phyloP scores from a whole-genome alignment of 2,113 vertebrate species.

The Pygathrix nemaeus region DNA sequence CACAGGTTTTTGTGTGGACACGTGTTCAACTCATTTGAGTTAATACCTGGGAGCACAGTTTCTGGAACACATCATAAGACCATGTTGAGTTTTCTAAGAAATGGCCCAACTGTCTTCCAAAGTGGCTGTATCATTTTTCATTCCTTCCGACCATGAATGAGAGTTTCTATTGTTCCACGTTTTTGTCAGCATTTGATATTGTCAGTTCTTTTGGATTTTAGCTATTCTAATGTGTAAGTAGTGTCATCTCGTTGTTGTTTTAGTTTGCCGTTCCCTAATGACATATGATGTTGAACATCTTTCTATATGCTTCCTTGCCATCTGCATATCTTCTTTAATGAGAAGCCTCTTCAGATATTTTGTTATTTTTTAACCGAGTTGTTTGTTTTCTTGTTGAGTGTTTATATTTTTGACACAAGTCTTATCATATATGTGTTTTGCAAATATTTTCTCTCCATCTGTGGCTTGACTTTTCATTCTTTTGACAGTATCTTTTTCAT shows the following conservation, averaged over 20 bases:
- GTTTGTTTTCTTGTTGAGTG: neutral
- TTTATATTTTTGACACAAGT: slow-evolving; percentile 1
- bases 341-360: neutral
- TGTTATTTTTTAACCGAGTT: neutral
- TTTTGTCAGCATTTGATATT: neutral
- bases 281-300: neutral
- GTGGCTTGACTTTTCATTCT: neutral
- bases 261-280: neutral
- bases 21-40: neutral
- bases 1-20: neutral
- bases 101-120: neutral
- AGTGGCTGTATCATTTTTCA: neutral
- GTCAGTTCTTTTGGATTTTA: neutral
- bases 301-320: neutral
- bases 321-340: neutral
- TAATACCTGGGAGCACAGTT: neutral
- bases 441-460: neutral
- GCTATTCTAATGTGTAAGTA: neutral
- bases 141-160: neutral
- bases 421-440: neutral
- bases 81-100: neutral
- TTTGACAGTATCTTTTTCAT: neutral
- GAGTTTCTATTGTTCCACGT: neutral
- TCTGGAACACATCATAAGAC: neutral
- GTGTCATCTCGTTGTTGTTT: neutral